phyloP scores from a whole-genome alignment of 2,888 invertebrate genomes.

The Apotomis betuletana region DNA sequence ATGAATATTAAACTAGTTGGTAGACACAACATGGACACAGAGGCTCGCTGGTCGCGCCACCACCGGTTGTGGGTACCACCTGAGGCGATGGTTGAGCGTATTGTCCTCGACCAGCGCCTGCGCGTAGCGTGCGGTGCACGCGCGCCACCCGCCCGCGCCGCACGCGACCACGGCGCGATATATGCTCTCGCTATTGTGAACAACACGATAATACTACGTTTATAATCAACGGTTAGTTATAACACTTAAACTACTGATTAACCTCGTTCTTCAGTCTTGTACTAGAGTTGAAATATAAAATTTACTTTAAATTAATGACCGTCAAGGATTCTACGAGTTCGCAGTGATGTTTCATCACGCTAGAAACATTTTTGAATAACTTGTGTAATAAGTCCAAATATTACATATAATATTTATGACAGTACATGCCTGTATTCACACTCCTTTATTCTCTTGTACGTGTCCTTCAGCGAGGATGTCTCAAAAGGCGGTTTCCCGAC shows the following conservation, averaged over 20 bases:
- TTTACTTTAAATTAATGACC: too few species aligned
- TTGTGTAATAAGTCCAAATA: too few species aligned
- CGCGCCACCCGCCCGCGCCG: conserved; percentile 71
- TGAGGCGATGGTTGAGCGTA: conserved; percentile 71
- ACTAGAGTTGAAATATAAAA: too few species aligned
- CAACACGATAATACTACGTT: conserved; percentile 54
- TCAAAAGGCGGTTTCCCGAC: conserved; percentile 99
- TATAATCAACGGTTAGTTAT: conserved; percentile 6
- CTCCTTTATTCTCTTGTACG: conserved; percentile 96
- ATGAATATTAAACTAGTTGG: conserved; percentile 1
- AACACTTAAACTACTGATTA: background rate
- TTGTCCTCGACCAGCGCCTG: conserved; percentile 72
- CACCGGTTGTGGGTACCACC: conserved; percentile 55
- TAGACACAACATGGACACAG: background rate
- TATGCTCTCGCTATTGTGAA: conserved; percentile 70
- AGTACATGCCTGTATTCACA: conserved; percentile 91
- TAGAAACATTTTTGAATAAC: too few species aligned
- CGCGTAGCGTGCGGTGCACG: conserved; percentile 68
- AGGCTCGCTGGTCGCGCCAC: background rate
- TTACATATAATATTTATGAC: background rate
- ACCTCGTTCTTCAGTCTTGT: background rate
- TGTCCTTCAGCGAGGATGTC: conserved; percentile 96
- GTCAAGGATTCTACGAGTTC: too few species aligned
- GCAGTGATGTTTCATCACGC: too few species aligned
- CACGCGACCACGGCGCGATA: conserved; percentile 70